Conservation (phyloP, 1,140 invertebrate genomes). For the Palaemon carinicauda region DNA sequence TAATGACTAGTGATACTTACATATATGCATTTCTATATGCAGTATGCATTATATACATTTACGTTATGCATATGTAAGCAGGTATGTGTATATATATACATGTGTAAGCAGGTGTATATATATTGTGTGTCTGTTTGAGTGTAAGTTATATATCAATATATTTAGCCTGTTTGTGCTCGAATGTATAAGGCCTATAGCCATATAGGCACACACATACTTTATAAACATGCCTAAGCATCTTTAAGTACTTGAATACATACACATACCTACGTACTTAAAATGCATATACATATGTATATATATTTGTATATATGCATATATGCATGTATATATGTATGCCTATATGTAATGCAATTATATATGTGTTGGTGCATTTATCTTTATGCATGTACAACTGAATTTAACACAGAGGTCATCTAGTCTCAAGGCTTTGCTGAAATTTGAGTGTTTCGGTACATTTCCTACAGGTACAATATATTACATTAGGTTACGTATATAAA, state of each 20-base stretch:
- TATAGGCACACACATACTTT: background rate
- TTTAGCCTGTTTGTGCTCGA: too few species aligned
- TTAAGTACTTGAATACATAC: too few species aligned
- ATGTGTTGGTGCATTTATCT: too few species aligned
- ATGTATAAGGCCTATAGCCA: background rate
- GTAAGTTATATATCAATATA: background rate
- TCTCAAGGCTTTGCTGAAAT: background rate
- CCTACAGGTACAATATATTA: background rate
- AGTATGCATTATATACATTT: background rate
- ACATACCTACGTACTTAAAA: background rate
- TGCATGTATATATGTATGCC: too few species aligned
- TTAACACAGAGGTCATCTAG: background rate
- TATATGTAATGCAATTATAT: too few species aligned
- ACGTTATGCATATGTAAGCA: too few species aligned
- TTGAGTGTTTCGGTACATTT: too few species aligned
- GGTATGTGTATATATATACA: background rate
- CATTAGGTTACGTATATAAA: conserved; percentile 5
- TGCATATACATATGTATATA: background rate
- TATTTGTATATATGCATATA: background rate
- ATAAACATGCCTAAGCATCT: background rate
- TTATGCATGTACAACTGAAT: background rate
- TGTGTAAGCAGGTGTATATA: background rate
- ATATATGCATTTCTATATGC: background rate
- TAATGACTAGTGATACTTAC: background rate
- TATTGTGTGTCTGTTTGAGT: background rate